Base-by-base conservation (phyloP, 2,888 invertebrate species). In the Sarcophaga variegata region DNA sequence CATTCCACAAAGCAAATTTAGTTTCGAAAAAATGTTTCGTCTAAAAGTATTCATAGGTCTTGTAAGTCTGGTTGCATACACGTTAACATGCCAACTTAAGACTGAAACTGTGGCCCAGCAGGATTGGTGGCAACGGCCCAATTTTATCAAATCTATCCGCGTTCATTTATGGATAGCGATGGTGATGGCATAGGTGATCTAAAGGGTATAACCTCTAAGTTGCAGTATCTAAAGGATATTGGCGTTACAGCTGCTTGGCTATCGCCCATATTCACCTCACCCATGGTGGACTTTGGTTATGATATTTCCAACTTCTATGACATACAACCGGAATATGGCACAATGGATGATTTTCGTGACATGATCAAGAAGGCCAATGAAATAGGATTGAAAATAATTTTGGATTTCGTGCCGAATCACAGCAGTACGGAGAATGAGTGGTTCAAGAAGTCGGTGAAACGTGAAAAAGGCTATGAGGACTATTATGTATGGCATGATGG, bases 81-180 rank as follows among this genome's bases (percentile, higher is more conserved):
- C 12, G 0, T 49, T 27, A 14, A 71, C 85, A 22, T 90, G 90
- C 14, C 88, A 86, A 74, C 86, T 80, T 66, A 60, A 25, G 5
- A 27, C 69, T 1, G 62, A 59, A 1, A 27, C 47, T 8, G 14
- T 67, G 67, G 20, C n/a, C 0, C 20, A 54, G 8, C 20, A 70
- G 8, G 91, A 91, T 77, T 90, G 91, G 91, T 90, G 90, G 90
- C 82, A 91, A 90, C 89, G 10, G 90, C 89, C 2, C 90, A 91
- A 27, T 95, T 96, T 90, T 97, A 97, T 92, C 96, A 97, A 91
- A 95, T 97, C 54, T 96, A 96, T 90, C 96, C 96, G 0, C 94
- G 96, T 88, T 96, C 97, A 1, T 97, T 96, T 93, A 95, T 95
- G 92, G 97, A 98, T 92, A 95, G 95, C 25, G 93, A 96, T 91